Evolutionary conservation across 2,797 vertebrate species (phyloP).

Genomic region (Pseudocheirus occidentalis): DNA sequence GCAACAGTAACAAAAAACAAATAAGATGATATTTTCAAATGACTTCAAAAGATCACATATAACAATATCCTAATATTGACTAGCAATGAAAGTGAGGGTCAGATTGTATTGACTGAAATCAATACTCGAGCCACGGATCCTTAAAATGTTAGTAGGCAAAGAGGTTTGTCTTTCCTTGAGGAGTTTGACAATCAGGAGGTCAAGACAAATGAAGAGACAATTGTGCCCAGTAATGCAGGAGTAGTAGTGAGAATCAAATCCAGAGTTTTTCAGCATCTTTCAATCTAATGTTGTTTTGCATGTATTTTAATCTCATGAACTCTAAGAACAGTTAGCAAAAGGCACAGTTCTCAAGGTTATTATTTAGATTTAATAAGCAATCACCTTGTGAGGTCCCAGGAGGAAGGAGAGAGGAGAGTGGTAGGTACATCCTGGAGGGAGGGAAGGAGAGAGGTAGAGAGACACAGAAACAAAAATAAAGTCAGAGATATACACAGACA

Average conservation of each 20-base stretch:
- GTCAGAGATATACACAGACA: not conserved
- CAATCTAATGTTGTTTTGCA: slow-evolving; percentile 31
- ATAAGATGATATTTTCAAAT: not conserved
- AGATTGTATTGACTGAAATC: slow-evolving; percentile 22
- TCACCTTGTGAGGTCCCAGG: slow-evolving; percentile 51
- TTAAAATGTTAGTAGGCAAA: slow-evolving; percentile 20
- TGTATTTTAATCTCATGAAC: slow-evolving; percentile 63
- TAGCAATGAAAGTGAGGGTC: not conserved
- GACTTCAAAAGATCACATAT: not conserved
- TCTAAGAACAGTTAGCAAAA: slow-evolving; percentile 55
- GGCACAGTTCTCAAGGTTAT: slow-evolving; percentile 57
- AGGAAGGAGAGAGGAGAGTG: not conserved
- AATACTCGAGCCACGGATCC: slow-evolving; percentile 17
- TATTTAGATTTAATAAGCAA: slow-evolving; percentile 72
- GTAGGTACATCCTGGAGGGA: not conserved
- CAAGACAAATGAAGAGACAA: slow-evolving; percentile 46
- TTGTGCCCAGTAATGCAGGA: slow-evolving; percentile 43
- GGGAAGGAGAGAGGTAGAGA: not conserved
- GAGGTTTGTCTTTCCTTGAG: slow-evolving; percentile 45
- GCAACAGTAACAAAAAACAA: too few species aligned
- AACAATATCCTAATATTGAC: slow-evolving; percentile 8
- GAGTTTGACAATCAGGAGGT: slow-evolving; percentile 22
- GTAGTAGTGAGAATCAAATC: slow-evolving; percentile 53
- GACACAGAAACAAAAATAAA: not conserved
- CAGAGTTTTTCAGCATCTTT: not conserved